Evolutionary conservation across 2,888 invertebrate genomes (phyloP).

Genomic region (Agonopterix heracliana): DNA sequence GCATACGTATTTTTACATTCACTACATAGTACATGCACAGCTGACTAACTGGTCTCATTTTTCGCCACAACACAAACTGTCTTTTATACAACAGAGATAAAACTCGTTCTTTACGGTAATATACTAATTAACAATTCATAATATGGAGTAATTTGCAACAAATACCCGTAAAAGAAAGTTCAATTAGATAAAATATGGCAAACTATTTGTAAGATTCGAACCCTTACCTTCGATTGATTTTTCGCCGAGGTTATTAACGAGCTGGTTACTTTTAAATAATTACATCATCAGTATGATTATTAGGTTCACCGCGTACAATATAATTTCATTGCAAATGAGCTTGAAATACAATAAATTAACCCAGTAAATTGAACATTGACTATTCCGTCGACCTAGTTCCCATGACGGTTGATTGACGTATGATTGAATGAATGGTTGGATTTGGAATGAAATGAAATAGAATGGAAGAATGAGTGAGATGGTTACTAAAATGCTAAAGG

Average conservation of each 20-base stretch:
- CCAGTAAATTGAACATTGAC: conserved; percentile 41
- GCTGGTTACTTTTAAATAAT: conserved; percentile 31
- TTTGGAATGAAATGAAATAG: too few relatives aligned
- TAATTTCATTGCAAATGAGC: conserved; percentile 29
- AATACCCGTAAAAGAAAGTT: conserved; percentile 43
- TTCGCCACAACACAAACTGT: conserved; percentile 32
- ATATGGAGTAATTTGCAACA: conserved; percentile 22
- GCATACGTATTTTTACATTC: too few relatives aligned
- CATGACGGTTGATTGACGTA: conserved; percentile 37
- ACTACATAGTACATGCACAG: conserved; percentile 16
- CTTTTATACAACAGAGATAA: conserved; percentile 6
- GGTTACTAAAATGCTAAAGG: too few relatives aligned
- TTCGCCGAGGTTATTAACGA: conserved; percentile 37
- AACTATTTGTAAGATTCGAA: conserved; percentile 42
- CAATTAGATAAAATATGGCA: conserved; percentile 69
- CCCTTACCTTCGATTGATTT: conserved; percentile 52
- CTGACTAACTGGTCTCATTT: conserved; percentile 40
- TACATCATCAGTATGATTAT: conserved; percentile 37
- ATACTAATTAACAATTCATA: conserved; percentile 23
- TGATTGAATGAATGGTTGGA: too few relatives aligned
- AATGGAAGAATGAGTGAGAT: too few relatives aligned
- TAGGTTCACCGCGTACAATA: conserved; percentile 23
- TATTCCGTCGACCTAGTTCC: conserved; percentile 64
- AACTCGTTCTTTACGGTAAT: conserved; percentile 14
- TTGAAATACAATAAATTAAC: conserved; percentile 33